Evolutionary conservation across 2,888 invertebrate genomes (phyloP), one percentile per base, ranked within the genome.

Genomic region (Panzeria rudis): DNA sequence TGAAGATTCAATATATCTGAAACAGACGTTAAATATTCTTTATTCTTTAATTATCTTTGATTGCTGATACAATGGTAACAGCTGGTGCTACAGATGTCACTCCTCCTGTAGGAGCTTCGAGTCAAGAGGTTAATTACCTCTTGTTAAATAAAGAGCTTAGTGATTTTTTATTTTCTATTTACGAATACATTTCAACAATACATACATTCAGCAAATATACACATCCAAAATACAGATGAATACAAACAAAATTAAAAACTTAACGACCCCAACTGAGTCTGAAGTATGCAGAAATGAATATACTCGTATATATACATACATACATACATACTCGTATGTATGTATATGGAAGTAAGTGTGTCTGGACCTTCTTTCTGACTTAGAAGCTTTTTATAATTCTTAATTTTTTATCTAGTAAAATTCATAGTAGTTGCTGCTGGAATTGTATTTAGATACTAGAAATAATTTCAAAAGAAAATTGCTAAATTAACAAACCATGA

Each of bases 401-500:
- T 52, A 38, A 15, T 52, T 29, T 35, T 35, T 17, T 15, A 61
- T 61, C 6, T 35, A 56, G 29, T 6, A 64, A 17, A 35, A 61
- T n/a, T 52, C n/a, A 11, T 32, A 25, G 29, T 69, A 38, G 6
- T 50, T 78, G 59, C 25, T 59, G 7, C 7, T 69, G 35, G 50
- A 41, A 15, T 38, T 20, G 41, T n/a, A n/a, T n/a, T n/a, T 66
- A 62, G 54, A 64, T 56, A 23, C 47, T 76, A 44, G 78, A 83
- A 83, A 61, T 73, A 77, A 73, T 83, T 78, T 78, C 35, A 73
- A 83, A 79, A 62, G 68, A 69, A 83, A 83, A 78, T 83, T 73
- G 78, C 69, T 78, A 79, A 83, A 83, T 79, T 79, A 79, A 56
- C 56, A 75, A 83, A 78, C 73, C 78, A 54, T 83, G 78, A 73